These are phyloP conservation scores for Lerema accius DNA, from an alignment of 1,140 invertebrate species.

Conservation along the genomic window DNA sequence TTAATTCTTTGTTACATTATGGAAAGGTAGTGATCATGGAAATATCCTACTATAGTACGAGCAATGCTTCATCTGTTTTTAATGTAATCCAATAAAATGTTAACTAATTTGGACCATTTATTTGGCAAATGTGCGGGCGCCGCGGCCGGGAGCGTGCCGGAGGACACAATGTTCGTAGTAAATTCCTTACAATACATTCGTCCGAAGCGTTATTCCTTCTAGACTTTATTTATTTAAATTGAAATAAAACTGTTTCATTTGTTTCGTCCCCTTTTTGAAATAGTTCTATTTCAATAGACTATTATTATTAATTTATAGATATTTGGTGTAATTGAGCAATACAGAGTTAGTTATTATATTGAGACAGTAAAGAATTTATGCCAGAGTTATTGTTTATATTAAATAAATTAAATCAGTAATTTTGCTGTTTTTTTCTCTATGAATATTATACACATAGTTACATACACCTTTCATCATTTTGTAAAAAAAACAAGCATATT, in stretches of 20 bases:
- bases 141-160: no score
- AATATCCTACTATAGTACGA: no score
- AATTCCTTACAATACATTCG: constrained; percentile 8
- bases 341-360: constrained; percentile 23
- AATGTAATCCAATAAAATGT: no score
- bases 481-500: constrained; percentile 1
- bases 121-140: no score
- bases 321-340: constrained; percentile 15
- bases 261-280: neutral
- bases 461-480: no score
- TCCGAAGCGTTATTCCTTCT: constrained; percentile 9
- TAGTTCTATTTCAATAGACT: neutral
- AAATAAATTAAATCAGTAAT: constrained; percentile 17
- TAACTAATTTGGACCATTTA: no score
- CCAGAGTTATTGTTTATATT: constrained; percentile 32
- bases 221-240: neutral
- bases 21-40: no score
- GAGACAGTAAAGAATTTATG: constrained; percentile 19
- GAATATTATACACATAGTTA: no score
- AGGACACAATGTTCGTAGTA: neutral
- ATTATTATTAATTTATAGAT: constrained; percentile 16
- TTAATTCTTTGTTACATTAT: no score
- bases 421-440: neutral
- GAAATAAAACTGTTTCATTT: constrained; percentile 5
- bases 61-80: no score